Base-by-base conservation (phyloP, 2,797 vertebrate species). In the Anguilla obscura region DNA sequence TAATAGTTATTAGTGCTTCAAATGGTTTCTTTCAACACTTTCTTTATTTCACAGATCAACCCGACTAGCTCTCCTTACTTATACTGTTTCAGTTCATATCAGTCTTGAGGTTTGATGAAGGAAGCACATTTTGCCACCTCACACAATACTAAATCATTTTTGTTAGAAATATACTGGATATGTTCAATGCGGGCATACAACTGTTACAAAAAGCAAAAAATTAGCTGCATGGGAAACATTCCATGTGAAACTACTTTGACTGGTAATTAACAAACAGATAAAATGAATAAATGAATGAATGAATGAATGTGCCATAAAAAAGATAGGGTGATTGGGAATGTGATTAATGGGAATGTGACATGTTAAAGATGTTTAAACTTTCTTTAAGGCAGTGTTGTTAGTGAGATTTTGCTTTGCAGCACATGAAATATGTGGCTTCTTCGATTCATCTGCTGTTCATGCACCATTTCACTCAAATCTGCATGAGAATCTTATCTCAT, bases 401-500 rank as follows among this genome's bases (percentile, higher is more conserved):
- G 36, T 36, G 27, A 76, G 50, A 84, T 36, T n/a, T 71, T 14
- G 9, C 33, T 50, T 27, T 33, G 30, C 16, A 58, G 71, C 60
- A 89, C 21, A 60, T 88, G 45, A 83, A 56, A 50, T 69, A 18
- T 54, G 9, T 27, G 48, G 16, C 9, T 16, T 21, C 80, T 69
- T 14, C 69, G 74, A 85, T 85, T 88, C 54, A 83, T 86, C 16
- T 84, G 21, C 85, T 54, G 56, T 82, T 84, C 63, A 86, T 69
- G 76, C 48, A 74, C 76, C 48, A 36, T 88, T 86, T 80, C 60
- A 69, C 85, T 58, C 45, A 85, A 30, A 60, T 89, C 27, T 85
- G 69, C 21, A 45, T 74, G 33, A 58, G 66, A 88, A 86, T 52
- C 87, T 71, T 12, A 88, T 83, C 36, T 45, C 45, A 45, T 74